Percentiles rank a stretch among this genome's conserved stretches.
Evolutionary conservation across 2,888 invertebrate species (phyloP).

Genomic region (Diloba caeruleocephala): DNA sequence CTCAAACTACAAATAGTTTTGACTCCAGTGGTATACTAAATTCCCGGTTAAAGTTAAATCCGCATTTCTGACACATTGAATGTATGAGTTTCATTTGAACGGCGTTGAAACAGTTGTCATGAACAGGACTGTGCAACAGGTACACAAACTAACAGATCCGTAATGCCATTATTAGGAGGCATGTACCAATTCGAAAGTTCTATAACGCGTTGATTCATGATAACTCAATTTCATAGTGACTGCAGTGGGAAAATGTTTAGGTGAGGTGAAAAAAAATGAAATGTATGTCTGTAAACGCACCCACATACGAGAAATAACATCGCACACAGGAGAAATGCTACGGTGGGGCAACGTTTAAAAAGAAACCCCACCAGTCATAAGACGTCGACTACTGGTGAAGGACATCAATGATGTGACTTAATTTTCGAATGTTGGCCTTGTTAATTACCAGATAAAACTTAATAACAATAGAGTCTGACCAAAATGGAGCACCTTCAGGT

Average conservation of each 20-base stretch:
- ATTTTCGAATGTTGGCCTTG: background rate
- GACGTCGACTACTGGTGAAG: too few relatives aligned
- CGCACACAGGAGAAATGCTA: too few relatives aligned
- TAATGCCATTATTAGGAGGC: conserved; percentile 1
- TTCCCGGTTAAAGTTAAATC: conserved; percentile 3
- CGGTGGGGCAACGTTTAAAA: too few relatives aligned
- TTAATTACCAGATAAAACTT: background rate
- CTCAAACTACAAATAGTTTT: conserved; percentile 1
- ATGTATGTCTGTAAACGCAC: too few relatives aligned
- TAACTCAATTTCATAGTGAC: conserved; percentile 44
- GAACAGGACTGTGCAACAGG: conserved; percentile 15
- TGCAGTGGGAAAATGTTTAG: conserved; percentile 22
- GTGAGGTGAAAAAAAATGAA: background rate
- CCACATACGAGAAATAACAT: background rate
- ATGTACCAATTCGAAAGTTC: conserved; percentile 17
- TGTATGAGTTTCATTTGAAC: conserved; percentile 7
- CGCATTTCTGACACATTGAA: conserved; percentile 1
- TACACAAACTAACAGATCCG: background rate
- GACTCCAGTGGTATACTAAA: background rate
- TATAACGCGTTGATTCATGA: conserved; percentile 39
- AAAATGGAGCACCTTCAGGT: background rate
- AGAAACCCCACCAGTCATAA: too few relatives aligned
- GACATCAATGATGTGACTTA: background rate
- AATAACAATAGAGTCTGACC: background rate
- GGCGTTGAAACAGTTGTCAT: conserved; percentile 1